Evolutionary conservation across 2,888 invertebrate species (phyloP).

Genomic region (Scaptomyza caliginosa): DNA sequence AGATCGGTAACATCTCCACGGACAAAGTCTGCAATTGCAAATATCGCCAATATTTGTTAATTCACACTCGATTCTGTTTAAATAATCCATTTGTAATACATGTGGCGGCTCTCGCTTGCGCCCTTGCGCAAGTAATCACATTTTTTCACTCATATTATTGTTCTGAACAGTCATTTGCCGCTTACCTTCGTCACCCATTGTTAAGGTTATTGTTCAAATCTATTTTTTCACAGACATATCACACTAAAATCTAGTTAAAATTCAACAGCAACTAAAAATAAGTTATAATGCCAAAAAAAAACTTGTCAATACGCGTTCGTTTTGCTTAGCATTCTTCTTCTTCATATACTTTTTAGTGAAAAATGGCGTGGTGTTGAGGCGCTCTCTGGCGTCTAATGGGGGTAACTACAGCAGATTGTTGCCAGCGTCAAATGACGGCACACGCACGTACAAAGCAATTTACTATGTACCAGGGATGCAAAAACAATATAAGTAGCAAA

Average conservation of each 20-base stretch:
- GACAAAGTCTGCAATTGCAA: slow-evolving; percentile 85
- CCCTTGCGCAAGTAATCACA: slow-evolving; percentile 15
- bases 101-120: slow-evolving; percentile 8
- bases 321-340: slow-evolving; percentile 25
- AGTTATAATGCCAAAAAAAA: slow-evolving; percentile 7
- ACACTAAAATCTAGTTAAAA: neutral
- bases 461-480: slow-evolving; percentile 32
- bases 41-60: slow-evolving; percentile 5
- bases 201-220: neutral
- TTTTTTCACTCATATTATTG: slow-evolving; percentile 8
- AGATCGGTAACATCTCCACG: slow-evolving; percentile 85
- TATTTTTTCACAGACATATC: neutral
- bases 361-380: slow-evolving; percentile 64
- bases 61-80: neutral
- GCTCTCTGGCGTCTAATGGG: slow-evolving; percentile 31
- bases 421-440: slow-evolving; percentile 53
- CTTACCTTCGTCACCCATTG: slow-evolving; percentile 22
- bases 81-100: neutral
- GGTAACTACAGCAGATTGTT: slow-evolving; percentile 18
- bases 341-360: slow-evolving; percentile 22
- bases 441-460: slow-evolving; percentile 25
- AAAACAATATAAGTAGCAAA: neutral
- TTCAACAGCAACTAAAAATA: slow-evolving; percentile 1
- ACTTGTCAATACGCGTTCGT: slow-evolving; percentile 26
- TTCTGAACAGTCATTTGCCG: neutral